phyloP scores from a whole-genome alignment of 1,140 invertebrate species.

The Orchesella cincta region DNA sequence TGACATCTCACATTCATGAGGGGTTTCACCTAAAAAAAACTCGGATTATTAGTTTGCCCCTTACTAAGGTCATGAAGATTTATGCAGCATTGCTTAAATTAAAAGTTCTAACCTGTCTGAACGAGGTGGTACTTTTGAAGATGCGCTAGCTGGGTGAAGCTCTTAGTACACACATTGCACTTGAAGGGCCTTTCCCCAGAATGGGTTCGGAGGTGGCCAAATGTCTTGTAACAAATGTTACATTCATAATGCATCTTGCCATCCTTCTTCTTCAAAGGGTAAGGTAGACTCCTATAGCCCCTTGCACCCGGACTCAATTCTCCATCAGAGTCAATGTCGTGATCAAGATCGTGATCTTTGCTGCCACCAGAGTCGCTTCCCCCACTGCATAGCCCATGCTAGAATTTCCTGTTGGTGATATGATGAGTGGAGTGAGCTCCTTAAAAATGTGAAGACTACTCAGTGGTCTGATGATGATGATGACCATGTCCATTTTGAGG shows the following conservation, averaged over 20 bases:
- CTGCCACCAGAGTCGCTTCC: conserved; percentile 27
- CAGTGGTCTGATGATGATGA: too few relatives aligned
- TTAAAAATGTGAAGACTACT: conserved; percentile 45
- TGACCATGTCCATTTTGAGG: too few relatives aligned
- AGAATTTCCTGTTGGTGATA: conserved; percentile 35
- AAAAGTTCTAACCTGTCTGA: conserved; percentile 75
- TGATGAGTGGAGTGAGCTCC: conserved; percentile 47
- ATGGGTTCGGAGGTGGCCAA: conserved; percentile 95
- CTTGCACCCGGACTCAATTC: conserved; percentile 60
- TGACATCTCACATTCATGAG: conserved; percentile 97
- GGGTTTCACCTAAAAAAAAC: too few relatives aligned
- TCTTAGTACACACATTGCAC: conserved; percentile 93
- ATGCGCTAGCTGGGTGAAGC: conserved; percentile 95
- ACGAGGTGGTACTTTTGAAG: conserved; percentile 97
- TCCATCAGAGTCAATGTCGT: conserved; percentile 38
- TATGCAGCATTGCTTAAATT: conserved; percentile 16
- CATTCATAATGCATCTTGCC: conserved; percentile 99
- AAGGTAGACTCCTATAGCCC: conserved; percentile 91
- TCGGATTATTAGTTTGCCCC: too few relatives aligned
- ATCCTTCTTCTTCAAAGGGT: conserved; percentile 95
- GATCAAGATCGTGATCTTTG: conserved; percentile 31
- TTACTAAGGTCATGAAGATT: conserved; percentile 67
- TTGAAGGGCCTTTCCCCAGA: conserved; percentile 97
- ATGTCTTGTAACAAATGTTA: conserved; percentile 97
- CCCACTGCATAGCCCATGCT: too few relatives aligned